phyloP scores from a whole-genome alignment of 2,888 invertebrate genomes.

The Synergus itoensis region DNA sequence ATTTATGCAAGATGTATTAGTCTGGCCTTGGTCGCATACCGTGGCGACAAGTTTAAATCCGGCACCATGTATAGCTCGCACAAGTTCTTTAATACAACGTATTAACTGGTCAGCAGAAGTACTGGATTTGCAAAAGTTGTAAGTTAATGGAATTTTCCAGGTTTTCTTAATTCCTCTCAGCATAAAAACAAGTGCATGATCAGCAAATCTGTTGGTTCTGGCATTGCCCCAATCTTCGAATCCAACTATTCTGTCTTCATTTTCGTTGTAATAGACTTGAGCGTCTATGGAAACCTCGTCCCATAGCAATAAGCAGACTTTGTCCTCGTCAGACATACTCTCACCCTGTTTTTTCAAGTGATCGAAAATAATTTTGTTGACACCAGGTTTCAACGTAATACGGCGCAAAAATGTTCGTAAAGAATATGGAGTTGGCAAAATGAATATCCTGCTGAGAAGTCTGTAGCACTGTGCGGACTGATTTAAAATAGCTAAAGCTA shows the following conservation, averaged over 20 bases:
- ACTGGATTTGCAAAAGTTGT: not conserved
- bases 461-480: slow-evolving; percentile 20
- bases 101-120: slow-evolving; percentile 26
- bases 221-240: slow-evolving; percentile 33
- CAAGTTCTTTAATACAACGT: slow-evolving; percentile 18
- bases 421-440: slow-evolving; percentile 6
- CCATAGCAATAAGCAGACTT: slow-evolving; percentile 17
- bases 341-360: not conserved
- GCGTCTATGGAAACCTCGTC: slow-evolving; percentile 30
- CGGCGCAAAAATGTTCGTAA: not conserved
- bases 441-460: slow-evolving; percentile 21
- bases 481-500: slow-evolving; percentile 20
- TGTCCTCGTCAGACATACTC: slow-evolving; percentile 2
- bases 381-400: slow-evolving; percentile 13
- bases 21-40: slow-evolving; percentile 40
- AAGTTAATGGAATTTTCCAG: slow-evolving; percentile 36
- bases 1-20: not conserved
- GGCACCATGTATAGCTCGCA: not conserved
- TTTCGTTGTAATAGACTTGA: slow-evolving; percentile 13
- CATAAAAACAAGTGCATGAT: slow-evolving; percentile 39
- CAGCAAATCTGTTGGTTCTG: slow-evolving; percentile 12
- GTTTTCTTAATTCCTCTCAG: slow-evolving; percentile 17
- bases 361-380: slow-evolving; percentile 22
- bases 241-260: slow-evolving; percentile 22
- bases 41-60: slow-evolving; percentile 32